phyloP scores from a whole-genome alignment of 2,888 invertebrate species.

The Erpobdella octoculata region DNA sequence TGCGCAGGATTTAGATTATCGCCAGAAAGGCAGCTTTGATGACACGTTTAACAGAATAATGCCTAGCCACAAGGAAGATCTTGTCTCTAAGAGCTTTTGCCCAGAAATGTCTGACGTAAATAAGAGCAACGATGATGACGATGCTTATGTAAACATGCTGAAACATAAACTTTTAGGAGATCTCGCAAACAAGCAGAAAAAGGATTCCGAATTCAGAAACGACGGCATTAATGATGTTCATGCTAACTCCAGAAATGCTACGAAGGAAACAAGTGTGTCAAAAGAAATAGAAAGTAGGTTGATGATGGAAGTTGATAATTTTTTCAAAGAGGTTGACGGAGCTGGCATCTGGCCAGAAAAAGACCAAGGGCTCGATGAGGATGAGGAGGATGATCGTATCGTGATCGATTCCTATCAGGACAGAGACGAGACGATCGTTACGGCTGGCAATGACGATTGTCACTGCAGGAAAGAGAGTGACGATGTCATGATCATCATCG shows the following conservation, averaged over 20 bases:
- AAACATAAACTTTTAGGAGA: neutral
- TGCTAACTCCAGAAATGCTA: neutral
- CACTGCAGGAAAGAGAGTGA: too few relatives aligned
- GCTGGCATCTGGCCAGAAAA: too few relatives aligned
- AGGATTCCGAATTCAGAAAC: neutral
- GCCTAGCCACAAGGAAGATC: neutral
- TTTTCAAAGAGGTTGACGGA: too few relatives aligned
- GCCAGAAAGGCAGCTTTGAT: too few relatives aligned
- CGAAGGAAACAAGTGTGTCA: neutral
- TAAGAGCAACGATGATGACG: neutral
- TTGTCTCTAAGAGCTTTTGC: too few relatives aligned
- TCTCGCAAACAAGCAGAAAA: neutral
- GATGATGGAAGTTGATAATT: too few relatives aligned
- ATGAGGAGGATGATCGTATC: neutral
- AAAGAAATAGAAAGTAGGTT: too few relatives aligned
- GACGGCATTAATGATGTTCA: neutral
- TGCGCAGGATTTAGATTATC: neutral
- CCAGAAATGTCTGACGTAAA: too few relatives aligned
- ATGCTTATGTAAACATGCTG: neutral
- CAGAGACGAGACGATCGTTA: too few relatives aligned
- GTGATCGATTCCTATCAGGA: too few relatives aligned
- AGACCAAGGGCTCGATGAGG: too few relatives aligned
- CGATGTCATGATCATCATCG: neutral
- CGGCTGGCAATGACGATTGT: too few relatives aligned
- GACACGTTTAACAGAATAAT: neutral